Percentiles rank a stretch among this genome's conserved stretches.
These are phyloP conservation scores for Drosophila athabasca DNA, from an alignment of 1,140 invertebrate species.

Conservation along the genomic window DNA sequence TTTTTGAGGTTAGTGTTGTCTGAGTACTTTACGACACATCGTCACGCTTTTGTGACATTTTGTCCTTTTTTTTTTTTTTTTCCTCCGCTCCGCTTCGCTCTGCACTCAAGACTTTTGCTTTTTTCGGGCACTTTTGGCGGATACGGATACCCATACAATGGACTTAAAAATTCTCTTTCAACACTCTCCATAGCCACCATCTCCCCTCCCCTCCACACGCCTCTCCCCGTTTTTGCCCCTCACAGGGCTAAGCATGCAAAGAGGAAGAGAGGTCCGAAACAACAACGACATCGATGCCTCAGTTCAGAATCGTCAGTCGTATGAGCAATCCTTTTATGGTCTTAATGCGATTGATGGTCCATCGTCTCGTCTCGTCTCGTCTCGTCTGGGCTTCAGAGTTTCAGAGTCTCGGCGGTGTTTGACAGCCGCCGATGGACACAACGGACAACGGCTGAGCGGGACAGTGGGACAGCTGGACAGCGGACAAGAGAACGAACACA, in stretches of 20 bases:
- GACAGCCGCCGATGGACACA: constrained; percentile 52
- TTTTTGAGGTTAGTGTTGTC: constrained; percentile 60
- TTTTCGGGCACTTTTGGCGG: constrained; percentile 61
- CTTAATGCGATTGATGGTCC: constrained; percentile 83
- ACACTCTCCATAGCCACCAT: constrained; percentile 39
- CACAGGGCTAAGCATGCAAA: constrained; percentile 53
- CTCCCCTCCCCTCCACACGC: background rate
- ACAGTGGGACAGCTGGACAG: background rate
- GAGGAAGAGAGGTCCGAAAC: constrained; percentile 40
- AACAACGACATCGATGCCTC: constrained; percentile 43
- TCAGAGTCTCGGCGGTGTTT: constrained; percentile 44
- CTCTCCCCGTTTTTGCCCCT: constrained; percentile 23
- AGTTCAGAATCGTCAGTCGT: constrained; percentile 55
- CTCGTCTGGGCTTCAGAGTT: constrained; percentile 31
- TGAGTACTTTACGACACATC: constrained; percentile 80
- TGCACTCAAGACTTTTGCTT: constrained; percentile 63
- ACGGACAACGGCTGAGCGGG: constrained; percentile 13
- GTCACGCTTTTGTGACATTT: constrained; percentile 83
- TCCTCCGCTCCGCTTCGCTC: background rate
- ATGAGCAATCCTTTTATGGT: constrained; percentile 83
- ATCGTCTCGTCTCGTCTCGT: constrained; percentile 41
- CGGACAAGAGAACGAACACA: constrained; percentile 55
- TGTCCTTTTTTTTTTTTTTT: constrained; percentile 60
- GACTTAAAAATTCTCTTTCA: constrained; percentile 80
- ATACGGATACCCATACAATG: constrained; percentile 70